phyloP scores from a whole-genome alignment of 2,888 invertebrate species.

The Phymatocera aterrima region DNA sequence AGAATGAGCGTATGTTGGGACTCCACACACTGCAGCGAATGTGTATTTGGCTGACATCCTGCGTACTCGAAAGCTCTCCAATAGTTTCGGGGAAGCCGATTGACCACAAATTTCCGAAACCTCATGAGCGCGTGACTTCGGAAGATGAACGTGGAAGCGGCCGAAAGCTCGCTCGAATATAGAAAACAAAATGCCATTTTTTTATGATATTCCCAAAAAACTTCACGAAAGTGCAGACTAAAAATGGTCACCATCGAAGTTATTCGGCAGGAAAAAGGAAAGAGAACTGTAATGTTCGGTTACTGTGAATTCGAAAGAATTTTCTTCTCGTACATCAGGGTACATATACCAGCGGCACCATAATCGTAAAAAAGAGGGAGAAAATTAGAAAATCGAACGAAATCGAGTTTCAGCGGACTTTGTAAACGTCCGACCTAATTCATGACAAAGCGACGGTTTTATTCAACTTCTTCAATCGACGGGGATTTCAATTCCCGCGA shows the following conservation, averaged over 20 bases:
- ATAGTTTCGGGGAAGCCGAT: not conserved
- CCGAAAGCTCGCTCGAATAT: not conserved
- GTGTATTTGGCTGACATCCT: not conserved
- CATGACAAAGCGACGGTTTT: not conserved
- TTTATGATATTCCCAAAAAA: not conserved
- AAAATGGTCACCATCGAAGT: not conserved
- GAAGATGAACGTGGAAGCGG: not conserved
- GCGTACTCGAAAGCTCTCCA: not conserved
- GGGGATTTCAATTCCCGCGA: not conserved
- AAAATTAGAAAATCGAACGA: not conserved
- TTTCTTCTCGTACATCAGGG: too few relatives aligned
- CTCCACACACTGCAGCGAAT: not conserved
- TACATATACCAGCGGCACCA: too few relatives aligned
- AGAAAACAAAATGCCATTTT: too few relatives aligned
- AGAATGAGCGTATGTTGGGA: not conserved
- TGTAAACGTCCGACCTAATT: not conserved
- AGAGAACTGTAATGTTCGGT: too few relatives aligned
- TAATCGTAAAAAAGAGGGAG: too few relatives aligned
- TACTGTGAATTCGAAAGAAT: too few relatives aligned
- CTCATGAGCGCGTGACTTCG: not conserved
- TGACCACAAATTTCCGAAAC: not conserved
- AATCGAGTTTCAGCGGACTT: not conserved
- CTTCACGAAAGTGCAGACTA: not conserved
- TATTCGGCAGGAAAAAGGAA: not conserved
- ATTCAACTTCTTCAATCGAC: not conserved